Conservation (phyloP, 2,888 invertebrate species). For the Agrotis puta region DNA sequence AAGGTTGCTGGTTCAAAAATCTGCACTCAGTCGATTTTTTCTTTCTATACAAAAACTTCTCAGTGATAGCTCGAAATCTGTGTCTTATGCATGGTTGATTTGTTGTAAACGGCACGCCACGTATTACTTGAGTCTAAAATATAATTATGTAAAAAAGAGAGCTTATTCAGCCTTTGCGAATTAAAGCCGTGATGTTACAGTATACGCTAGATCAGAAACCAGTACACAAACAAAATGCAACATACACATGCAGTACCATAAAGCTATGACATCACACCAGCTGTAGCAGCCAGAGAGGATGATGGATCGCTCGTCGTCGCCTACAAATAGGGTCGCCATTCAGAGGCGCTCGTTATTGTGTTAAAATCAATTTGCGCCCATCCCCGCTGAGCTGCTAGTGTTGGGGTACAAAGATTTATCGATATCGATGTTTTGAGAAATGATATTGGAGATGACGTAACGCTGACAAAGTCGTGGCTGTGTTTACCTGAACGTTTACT, state of each 20-base stretch:
- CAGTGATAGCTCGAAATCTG: not conserved
- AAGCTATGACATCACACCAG: slow-evolving; percentile 63
- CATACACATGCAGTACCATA: slow-evolving; percentile 49
- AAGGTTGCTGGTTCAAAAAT: no score
- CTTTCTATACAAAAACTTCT: not conserved
- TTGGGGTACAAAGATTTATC: slow-evolving; percentile 54
- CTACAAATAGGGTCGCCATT: slow-evolving; percentile 88
- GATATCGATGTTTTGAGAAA: slow-evolving; percentile 55
- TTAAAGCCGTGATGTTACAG: not conserved
- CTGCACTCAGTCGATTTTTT: no score
- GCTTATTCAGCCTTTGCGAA: not conserved
- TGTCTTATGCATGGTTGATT: not conserved
- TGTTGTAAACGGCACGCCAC: not conserved
- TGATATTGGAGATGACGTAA: slow-evolving; percentile 6
- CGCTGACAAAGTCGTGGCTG: no score
- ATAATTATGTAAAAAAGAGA: not conserved
- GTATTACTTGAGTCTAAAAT: not conserved
- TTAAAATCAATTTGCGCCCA: slow-evolving; percentile 90
- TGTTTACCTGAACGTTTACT: not conserved
- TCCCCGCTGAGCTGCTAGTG: slow-evolving; percentile 79
- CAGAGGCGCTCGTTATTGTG: slow-evolving; percentile 86
- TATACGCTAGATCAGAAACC: not conserved
- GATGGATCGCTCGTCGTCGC: slow-evolving; percentile 87
- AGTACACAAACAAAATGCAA: slow-evolving; percentile 33
- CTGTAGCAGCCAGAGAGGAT: slow-evolving; percentile 72